Conservation (phyloP, 1,140 invertebrate species). For the Thaumatotibia leucotreta region DNA sequence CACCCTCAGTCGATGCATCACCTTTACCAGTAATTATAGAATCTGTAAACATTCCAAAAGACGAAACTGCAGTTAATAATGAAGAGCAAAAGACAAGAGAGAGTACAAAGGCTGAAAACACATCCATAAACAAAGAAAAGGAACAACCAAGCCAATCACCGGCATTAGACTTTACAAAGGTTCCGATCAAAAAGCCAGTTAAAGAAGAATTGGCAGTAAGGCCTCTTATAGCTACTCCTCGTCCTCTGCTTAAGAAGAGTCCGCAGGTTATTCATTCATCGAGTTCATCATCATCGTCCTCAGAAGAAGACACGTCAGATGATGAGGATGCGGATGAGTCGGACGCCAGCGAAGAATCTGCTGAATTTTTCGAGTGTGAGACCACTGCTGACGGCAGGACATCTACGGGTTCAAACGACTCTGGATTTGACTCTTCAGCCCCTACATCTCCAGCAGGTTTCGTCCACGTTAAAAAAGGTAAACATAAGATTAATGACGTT, state of each 20-base stretch:
- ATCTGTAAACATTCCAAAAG: slow-evolving; percentile 42
- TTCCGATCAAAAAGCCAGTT: slow-evolving; percentile 38
- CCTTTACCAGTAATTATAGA: slow-evolving; percentile 20
- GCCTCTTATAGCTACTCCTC: slow-evolving; percentile 77
- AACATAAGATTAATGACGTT: too few species aligned
- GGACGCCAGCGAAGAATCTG: slow-evolving; percentile 52
- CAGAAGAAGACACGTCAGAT: slow-evolving; percentile 46
- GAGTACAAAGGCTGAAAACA: slow-evolving; percentile 32
- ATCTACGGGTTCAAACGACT: slow-evolving; percentile 79
- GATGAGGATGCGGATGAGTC: slow-evolving; percentile 60
- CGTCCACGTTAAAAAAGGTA: slow-evolving; percentile 72
- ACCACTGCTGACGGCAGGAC: slow-evolving; percentile 72
- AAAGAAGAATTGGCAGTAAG: slow-evolving; percentile 76
- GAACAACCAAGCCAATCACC: slow-evolving; percentile 13
- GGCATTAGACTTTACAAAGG: slow-evolving; percentile 22
- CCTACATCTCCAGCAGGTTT: slow-evolving; percentile 72
- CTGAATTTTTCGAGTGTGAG: slow-evolving; percentile 71
- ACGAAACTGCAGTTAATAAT: slow-evolving; percentile 19
- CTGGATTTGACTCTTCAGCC: slow-evolving; percentile 78
- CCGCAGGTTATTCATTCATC: slow-evolving; percentile 61
- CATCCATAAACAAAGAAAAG: slow-evolving; percentile 26
- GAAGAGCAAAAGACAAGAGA: slow-evolving; percentile 25
- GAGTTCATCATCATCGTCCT: slow-evolving; percentile 58
- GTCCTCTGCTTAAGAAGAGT: slow-evolving; percentile 76
- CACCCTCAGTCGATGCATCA: background rate